Base-by-base conservation (phyloP, 2,888 invertebrate species). In the Hydropsyche betteni region DNA sequence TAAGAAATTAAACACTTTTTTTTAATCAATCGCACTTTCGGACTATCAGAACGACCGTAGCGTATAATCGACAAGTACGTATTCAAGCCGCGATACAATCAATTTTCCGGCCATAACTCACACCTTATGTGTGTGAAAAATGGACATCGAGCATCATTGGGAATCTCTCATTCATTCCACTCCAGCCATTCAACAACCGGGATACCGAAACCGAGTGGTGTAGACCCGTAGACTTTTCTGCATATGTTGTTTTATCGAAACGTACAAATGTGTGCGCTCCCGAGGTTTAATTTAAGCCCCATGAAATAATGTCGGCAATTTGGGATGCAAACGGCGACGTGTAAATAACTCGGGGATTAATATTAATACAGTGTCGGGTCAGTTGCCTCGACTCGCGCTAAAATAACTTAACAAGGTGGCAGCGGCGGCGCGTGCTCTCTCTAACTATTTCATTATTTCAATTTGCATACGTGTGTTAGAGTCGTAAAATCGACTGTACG, bases 291-390 rank as follows among this genome's bases (percentile, higher is more conserved):
- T 75, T 71, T 73, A 69, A 75, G 74, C 44, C 51, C 75, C 69
- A 70, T 68, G 68, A 71, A 78, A 70, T 78, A 74, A 74, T 70
- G 76, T 55, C 64, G 36, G 69, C 74, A 69, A 73, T 75, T 78
- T 79, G 74, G 71, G 73, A 77, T 79, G 78, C 78, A 75, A 69
- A 69, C 75, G 34, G 69, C 58, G 73, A 58, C 68, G 75, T 69
- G 77, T 69, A 76, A 77, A 79, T 79, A 79, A 77, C 77, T 76
- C 58, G 16, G 6, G 76, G 79, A 77, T 79, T 79, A 77, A 79
- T 79, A 79, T 79, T 78, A 78, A 77, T 69, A 77, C 77, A 68
- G 69, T 70, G 77, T 77, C 71, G 73, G 77, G 77, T 78, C 78
- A 77, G 61, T 77, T 70, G 76, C 75, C 76, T 77, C 73, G 75